Base-by-base conservation (phyloP, 2,888 invertebrate species). In the Archips xylosteana region DNA sequence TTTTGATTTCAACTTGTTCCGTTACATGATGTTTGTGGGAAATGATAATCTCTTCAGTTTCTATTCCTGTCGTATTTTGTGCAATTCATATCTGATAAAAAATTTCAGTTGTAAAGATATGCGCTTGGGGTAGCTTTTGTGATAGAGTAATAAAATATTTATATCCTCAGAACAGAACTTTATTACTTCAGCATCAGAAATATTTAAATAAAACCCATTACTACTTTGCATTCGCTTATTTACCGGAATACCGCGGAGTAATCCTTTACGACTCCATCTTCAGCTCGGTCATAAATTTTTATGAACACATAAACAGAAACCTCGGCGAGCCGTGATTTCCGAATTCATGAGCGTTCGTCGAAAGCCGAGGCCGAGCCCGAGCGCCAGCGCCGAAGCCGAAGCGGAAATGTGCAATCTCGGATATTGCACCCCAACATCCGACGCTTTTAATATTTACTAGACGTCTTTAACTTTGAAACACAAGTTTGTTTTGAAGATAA, bases 401-500 rank as follows among this genome's bases (percentile, higher is more conserved):
- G 9, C 74, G 75, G 70, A 75, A 75, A 73, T 75, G 73, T 65
- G 74, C 74, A 74, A 71, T 75, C 69, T 70, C 70, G 70, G 69
- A 74, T 75, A 75, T 75, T 75, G 75, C 74, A 71, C 72, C 72
- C 69, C 61, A 34, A 66, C 67, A 70, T 75, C 73, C 75, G 71
- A 66, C 54, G 61, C 70, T 39, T 68, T 72, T 73, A 73, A 73
- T 73, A 73, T 73, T 73, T 69, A 73, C 68, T 73, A 69, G 68
- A 45, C 72, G 67, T 72, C 72, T 72, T 68, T 68, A 68, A 73
- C 68, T 73, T 64, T 64, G 67, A 62, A 72, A 69, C 68, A 73
- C 68, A 63, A 73, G 73, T 73, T 72, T 72, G 54, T 72, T 68
- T 72, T 68, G 57, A 47, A 54, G 67, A 23, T 1, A 23, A 23